Percentiles rank a stretch among this genome's conserved stretches.
Evolutionary conservation across 2,113 vertebrate species (phyloP).

Genomic region (Cyanistes caeruleus): DNA sequence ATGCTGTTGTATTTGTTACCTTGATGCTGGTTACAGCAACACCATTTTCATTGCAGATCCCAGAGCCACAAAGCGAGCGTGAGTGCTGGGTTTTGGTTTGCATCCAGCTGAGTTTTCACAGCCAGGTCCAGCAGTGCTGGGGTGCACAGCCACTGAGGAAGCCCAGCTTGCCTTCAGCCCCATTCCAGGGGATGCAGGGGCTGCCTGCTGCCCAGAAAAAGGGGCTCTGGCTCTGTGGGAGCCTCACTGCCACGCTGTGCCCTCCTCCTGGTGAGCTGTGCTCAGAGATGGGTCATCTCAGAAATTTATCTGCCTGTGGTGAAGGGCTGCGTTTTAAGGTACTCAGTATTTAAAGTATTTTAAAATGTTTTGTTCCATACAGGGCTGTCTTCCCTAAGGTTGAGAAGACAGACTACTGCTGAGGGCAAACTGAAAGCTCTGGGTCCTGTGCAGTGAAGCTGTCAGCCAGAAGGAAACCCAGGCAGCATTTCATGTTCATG

Average conservation of each 20-base stretch:
- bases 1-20: not conserved
- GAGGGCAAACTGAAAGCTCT: not conserved
- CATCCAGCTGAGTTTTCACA: not conserved
- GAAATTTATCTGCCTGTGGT: not conserved
- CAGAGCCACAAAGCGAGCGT: fast-evolving
- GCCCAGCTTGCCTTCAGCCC: not conserved
- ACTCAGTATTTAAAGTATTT: not conserved
- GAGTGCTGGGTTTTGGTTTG: not conserved
- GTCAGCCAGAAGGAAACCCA: not conserved
- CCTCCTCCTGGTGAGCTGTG: not conserved
- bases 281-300: not conserved
- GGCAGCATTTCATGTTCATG: not conserved
- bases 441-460: not conserved
- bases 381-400: not conserved
- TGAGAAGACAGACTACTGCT: not conserved
- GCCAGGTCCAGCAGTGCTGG: not conserved
- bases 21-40: not conserved
- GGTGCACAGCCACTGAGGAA: not conserved
- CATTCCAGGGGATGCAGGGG: not conserved
- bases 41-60: not conserved
- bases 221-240: not conserved
- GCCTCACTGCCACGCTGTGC: not conserved
- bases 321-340: not conserved
- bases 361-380: not conserved
- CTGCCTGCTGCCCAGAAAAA: not conserved